Evolutionary conservation across 1,140 invertebrate species (phyloP).

Genomic region (Dendroctonus valens): DNA sequence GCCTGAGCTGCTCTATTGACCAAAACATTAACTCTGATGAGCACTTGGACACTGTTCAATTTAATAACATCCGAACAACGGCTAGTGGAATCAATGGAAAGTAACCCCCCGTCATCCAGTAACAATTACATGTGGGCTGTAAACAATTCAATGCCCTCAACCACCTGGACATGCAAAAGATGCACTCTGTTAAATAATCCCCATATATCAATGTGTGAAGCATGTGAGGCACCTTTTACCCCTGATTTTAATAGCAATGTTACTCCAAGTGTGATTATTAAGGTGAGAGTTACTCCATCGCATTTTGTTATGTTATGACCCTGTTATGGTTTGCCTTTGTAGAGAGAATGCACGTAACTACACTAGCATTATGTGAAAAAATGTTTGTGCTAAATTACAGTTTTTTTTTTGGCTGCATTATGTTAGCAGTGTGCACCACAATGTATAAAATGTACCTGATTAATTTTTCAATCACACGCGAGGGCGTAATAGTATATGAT

Average conservation of each 20-base stretch:
- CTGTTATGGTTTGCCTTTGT: too few species aligned
- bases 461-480: too few species aligned
- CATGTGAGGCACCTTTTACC: slow-evolving; percentile 62
- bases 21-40: slow-evolving; percentile 42
- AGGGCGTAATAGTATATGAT: too few species aligned
- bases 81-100: slow-evolving; percentile 47
- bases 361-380: too few species aligned
- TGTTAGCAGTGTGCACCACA: too few species aligned
- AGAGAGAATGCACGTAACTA: too few species aligned
- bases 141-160: slow-evolving; percentile 45
- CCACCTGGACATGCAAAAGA: slow-evolving; percentile 80
- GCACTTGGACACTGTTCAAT: slow-evolving; percentile 44
- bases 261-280: slow-evolving; percentile 48
- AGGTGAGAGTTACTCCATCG: slow-evolving; percentile 36
- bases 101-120: slow-evolving; percentile 15
- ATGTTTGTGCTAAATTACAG: too few species aligned
- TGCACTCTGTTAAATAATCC: slow-evolving; percentile 81
- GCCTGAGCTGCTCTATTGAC: slow-evolving; percentile 45
- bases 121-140: slow-evolving; percentile 41
- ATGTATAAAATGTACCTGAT: too few species aligned
- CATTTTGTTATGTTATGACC: too few species aligned
- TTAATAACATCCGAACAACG: slow-evolving; percentile 45
- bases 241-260: slow-evolving; percentile 51
- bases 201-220: slow-evolving; percentile 58
- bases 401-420: too few species aligned